phyloP scores from a whole-genome alignment of 1,140 invertebrate genomes.

The Chrysoperla carnea region DNA sequence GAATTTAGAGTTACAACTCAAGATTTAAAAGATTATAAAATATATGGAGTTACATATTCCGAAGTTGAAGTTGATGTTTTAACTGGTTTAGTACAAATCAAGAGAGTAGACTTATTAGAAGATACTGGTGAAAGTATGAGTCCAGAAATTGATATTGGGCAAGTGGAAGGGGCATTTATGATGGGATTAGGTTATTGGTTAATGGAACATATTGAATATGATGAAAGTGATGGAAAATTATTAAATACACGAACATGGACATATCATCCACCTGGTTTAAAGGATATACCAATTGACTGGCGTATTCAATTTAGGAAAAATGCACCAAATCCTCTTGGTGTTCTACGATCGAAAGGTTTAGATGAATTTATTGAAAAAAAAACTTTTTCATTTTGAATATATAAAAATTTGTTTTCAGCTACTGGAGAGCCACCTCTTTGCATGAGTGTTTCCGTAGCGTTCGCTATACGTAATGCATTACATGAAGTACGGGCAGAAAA shows the following conservation, averaged over 20 bases:
- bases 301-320: conserved; percentile 43
- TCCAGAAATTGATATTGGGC: conserved; percentile 41
- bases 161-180: conserved; percentile 60
- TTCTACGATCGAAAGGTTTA: conserved; percentile 53
- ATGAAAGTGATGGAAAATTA: conserved; percentile 34
- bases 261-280: conserved; percentile 53
- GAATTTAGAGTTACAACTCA: too few species aligned
- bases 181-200: conserved; percentile 64
- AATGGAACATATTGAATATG: conserved; percentile 39
- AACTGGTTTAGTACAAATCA: conserved; percentile 37
- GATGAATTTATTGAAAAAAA: neutral
- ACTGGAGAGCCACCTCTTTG: conserved; percentile 62
- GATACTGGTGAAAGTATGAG: conserved; percentile 33
- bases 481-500: conserved; percentile 36
- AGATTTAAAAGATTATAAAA: conserved; percentile 3
- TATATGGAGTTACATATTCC: conserved; percentile 37
- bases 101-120: conserved; percentile 30
- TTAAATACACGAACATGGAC: conserved; percentile 52
- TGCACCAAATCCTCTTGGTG: conserved; percentile 39
- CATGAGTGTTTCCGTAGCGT: conserved; percentile 39
- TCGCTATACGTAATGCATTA: conserved; percentile 50
- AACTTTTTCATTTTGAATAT: neutral
- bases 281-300: conserved; percentile 54
- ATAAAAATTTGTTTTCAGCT: conserved; percentile 25
- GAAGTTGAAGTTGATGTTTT: conserved; percentile 60